These are phyloP conservation scores for Ciconia stormi DNA, from an alignment of 2,113 vertebrate genomes.

Conservation along the genomic window DNA sequence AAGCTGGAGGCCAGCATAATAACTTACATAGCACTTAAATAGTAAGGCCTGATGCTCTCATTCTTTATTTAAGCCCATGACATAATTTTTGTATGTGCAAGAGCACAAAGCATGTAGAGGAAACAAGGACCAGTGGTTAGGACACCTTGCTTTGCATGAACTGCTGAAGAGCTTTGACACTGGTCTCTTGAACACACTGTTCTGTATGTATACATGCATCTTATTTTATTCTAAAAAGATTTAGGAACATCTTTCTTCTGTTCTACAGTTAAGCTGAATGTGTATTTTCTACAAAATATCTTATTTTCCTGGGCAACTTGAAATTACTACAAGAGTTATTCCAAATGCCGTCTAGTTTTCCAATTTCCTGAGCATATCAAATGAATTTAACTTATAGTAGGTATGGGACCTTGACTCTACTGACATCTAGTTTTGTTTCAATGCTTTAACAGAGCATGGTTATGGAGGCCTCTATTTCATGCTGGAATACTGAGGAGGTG, in stretches of 20 bases:
- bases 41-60: neutral
- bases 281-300: neutral
- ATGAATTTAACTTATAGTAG: neutral
- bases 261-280: rapidly evolving
- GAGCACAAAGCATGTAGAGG: neutral
- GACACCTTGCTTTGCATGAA: neutral
- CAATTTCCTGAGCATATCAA: neutral
- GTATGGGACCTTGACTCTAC: neutral
- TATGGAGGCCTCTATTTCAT: neutral
- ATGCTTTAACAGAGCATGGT: neutral
- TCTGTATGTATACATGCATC: neutral
- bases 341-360: neutral
- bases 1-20: neutral
- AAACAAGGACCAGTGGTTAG: neutral
- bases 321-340: neutral
- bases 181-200: neutral
- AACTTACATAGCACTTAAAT: rapidly evolving
- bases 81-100: neutral
- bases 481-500: neutral
- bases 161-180: neutral
- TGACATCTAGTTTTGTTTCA: neutral
- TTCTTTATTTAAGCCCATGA: neutral
- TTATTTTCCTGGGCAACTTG: neutral
- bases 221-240: neutral
- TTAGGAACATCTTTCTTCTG: neutral